Base-by-base conservation (phyloP, 2,113 vertebrate species). In the Saccopteryx leptura region DNA sequence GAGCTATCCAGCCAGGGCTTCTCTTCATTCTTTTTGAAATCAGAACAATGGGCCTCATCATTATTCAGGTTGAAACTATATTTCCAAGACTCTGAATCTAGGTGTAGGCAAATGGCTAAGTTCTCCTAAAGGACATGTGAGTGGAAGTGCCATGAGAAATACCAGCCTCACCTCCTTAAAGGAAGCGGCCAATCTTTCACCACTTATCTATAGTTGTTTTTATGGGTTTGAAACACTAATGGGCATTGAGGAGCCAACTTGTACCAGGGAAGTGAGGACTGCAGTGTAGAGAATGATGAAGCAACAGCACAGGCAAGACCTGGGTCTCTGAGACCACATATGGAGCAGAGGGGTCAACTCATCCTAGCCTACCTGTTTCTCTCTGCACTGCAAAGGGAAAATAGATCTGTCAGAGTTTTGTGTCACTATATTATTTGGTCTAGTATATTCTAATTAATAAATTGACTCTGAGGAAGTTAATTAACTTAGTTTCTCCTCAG, bases 401-500 rank as follows among this genome's bases (percentile, higher is more conserved):
- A 24, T n/a, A n/a, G 54, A 48, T 50, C 23, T 76, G 3, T 65
- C 21, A 86, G 12, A 19, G 56, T 28, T 90, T 83, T 79, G 58
- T 80, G 58, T 65, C 39, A 60, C 11, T 24, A 8, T 50, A 19
- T 78, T 82, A 65, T 72, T 82, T 92, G 18, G 13, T 92, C 5
- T 39, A 50, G 24, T 95, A 39, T 78, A 60, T 83, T 66, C 56
- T 89, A 81, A 31, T 71, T 58, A 66, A 81, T 69, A n/a, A 65
- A 19, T 46, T 83, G 14, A n/a, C 24, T 79, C 88, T 75, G 50
- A 90, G 69, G 76, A 72, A 65, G 56, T 96, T 82, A 50, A 18
- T 74, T 56, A 61, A 82, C 39, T 50, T 88, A 61, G 86, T 7
- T 61, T 4, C 24, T 21, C 19, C 19, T 87, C 18, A 61, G 48